Percentiles rank a stretch among this genome's conserved stretches.
Conservation (phyloP, 1,140 invertebrate species). For the Laupala kohalensis region DNA sequence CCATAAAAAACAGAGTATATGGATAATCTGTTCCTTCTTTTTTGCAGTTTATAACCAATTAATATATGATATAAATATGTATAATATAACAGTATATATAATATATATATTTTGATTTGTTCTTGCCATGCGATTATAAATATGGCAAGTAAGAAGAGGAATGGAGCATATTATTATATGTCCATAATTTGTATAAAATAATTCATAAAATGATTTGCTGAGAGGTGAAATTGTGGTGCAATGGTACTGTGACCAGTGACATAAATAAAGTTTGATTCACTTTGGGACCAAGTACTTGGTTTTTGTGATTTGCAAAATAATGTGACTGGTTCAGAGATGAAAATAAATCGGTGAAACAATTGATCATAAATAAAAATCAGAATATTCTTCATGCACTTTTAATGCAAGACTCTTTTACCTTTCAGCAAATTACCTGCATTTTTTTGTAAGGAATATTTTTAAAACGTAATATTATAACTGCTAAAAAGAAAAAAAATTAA, state of each 20-base stretch:
- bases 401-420: constrained; percentile 9
- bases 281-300: constrained; percentile 13
- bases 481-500: not conserved
- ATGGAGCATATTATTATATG: not conserved
- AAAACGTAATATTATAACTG: constrained; percentile 1
- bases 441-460: constrained; percentile 7
- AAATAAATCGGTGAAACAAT: not conserved
- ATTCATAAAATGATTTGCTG: constrained; percentile 6
- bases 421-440: constrained; percentile 10
- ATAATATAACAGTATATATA: constrained; percentile 11
- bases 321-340: not conserved
- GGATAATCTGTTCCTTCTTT: constrained; percentile 11
- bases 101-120: constrained; percentile 12
- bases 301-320: constrained; percentile 5
- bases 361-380: not conserved
- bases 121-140: constrained; percentile 8
- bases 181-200: constrained; percentile 3
- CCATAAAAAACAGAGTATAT: not conserved
- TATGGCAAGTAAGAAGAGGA: constrained; percentile 1
- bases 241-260: not conserved
- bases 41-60: constrained; percentile 10
- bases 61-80: constrained; percentile 11
- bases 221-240: constrained; percentile 9
- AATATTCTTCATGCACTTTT: not conserved
- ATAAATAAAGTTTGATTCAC: constrained; percentile 2